Conservation (phyloP, 92 coral and sea anemone genomes). For the Heteractis magnifica region DNA sequence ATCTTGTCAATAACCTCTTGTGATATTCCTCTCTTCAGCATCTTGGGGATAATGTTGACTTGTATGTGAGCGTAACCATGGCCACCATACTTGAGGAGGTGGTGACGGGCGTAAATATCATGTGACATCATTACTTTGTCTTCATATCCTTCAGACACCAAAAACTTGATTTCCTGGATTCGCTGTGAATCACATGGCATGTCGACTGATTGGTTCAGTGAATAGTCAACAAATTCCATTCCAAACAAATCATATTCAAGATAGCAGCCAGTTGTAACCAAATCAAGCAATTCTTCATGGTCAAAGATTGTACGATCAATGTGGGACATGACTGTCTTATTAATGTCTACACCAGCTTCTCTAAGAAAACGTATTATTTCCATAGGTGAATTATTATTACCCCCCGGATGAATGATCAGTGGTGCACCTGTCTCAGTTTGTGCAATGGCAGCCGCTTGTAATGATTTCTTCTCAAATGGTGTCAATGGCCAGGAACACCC, state of each 20-base stretch:
- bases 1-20: too few species aligned
- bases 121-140: constrained; percentile 77
- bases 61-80: constrained; percentile 46
- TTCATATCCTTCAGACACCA: constrained; percentile 72
- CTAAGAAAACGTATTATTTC: constrained; percentile 74
- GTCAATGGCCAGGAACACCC: too few species aligned
- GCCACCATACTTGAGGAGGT: constrained; percentile 64
- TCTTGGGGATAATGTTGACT: neutral
- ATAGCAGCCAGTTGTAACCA: constrained; percentile 69
- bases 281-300: constrained; percentile 57
- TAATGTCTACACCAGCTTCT: constrained; percentile 79
- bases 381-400: constrained; percentile 58
- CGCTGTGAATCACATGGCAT: constrained; percentile 72
- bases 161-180: constrained; percentile 68
- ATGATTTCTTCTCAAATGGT: too few species aligned
- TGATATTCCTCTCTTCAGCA: too few species aligned
- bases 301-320: constrained; percentile 70
- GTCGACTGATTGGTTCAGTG: constrained; percentile 47
- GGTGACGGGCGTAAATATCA: constrained; percentile 76
- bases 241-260: constrained; percentile 68
- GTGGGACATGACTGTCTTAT: constrained; percentile 77
- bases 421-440: constrained; percentile 70
- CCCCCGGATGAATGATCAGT: constrained; percentile 77
- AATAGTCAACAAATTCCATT: constrained; percentile 13
- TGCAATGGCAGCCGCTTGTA: too few species aligned